Evolutionary conservation across 1,140 invertebrate genomes (phyloP).

Genomic region (Rhynchophorus ferrugineus): DNA sequence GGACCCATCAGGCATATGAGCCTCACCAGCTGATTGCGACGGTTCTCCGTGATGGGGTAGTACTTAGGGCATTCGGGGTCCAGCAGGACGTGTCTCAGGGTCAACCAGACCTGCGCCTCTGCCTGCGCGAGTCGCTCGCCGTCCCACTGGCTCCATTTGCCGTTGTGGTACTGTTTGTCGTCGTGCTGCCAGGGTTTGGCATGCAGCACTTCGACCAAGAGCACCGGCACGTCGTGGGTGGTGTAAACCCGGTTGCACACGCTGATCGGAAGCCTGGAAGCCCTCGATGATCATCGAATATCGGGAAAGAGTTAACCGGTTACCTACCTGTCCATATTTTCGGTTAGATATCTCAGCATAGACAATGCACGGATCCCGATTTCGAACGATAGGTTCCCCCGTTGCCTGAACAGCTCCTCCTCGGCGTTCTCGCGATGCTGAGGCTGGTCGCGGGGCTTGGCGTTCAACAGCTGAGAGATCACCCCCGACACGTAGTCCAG

Average conservation of each 20-base stretch:
- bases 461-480: constrained; percentile 32
- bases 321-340: constrained; percentile 38
- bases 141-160: constrained; percentile 54
- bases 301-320: not conserved
- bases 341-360: constrained; percentile 55
- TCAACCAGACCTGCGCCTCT: constrained; percentile 64
- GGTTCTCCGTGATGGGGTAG: constrained; percentile 62
- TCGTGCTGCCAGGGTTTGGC: constrained; percentile 59
- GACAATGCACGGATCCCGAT: constrained; percentile 63
- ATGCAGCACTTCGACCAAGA: constrained; percentile 60
- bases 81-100: constrained; percentile 57
- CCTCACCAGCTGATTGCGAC: constrained; percentile 54
- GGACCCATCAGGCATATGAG: constrained; percentile 40
- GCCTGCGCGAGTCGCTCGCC: constrained; percentile 51
- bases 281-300: not conserved
- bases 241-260: constrained; percentile 55
- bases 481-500: constrained; percentile 59
- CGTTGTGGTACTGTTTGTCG: constrained; percentile 48
- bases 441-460: constrained; percentile 37
- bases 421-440: constrained; percentile 42
- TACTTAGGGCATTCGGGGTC: constrained; percentile 53
- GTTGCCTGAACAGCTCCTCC: constrained; percentile 56
- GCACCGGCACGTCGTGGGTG: constrained; percentile 63
- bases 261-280: constrained; percentile 48
- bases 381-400: constrained; percentile 58